A percentile compares a stretch with the other conserved stretches of the same genome.
These are phyloP conservation scores for Lycaon pictus DNA, from an alignment of 2,113 vertebrate species.

Conservation along the genomic window DNA sequence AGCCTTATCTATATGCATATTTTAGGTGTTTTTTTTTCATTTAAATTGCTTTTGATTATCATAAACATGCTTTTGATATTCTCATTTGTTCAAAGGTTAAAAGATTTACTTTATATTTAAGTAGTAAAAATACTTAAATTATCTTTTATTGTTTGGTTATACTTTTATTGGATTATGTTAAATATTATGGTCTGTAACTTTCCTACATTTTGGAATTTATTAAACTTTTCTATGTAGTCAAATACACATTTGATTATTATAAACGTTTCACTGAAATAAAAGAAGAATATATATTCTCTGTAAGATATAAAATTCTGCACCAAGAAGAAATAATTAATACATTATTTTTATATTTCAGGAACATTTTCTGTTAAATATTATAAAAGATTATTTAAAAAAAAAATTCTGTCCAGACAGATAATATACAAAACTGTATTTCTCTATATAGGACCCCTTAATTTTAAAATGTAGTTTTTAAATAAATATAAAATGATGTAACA, in stretches of 20 bases:
- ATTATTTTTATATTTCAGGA: neutral
- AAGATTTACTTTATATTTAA: neutral
- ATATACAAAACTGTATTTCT: neutral
- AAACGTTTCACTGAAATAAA: neutral
- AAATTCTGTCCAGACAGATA: neutral
- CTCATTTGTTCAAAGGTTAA: neutral
- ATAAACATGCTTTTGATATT: neutral
- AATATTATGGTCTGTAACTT: neutral
- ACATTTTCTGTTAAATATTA: neutral
- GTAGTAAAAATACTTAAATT: slow-evolving; percentile 19
- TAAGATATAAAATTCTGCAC: neutral
- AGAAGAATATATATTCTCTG: neutral
- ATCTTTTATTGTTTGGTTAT: neutral
- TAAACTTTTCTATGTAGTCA: neutral
- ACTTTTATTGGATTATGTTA: neutral
- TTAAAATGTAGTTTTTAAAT: neutral
- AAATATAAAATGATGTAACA: neutral
- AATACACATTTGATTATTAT: neutral
- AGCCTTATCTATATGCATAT: neutral
- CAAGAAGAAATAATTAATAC: neutral
- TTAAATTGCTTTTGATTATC: slow-evolving; percentile 13
- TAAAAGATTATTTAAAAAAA: neutral
- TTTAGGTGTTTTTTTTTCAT: neutral
- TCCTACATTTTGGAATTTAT: neutral
- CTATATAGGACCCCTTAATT: neutral